Evolutionary conservation across 2,113 vertebrate genomes (phyloP).

Genomic region (Phrynocephalus versicolor): DNA sequence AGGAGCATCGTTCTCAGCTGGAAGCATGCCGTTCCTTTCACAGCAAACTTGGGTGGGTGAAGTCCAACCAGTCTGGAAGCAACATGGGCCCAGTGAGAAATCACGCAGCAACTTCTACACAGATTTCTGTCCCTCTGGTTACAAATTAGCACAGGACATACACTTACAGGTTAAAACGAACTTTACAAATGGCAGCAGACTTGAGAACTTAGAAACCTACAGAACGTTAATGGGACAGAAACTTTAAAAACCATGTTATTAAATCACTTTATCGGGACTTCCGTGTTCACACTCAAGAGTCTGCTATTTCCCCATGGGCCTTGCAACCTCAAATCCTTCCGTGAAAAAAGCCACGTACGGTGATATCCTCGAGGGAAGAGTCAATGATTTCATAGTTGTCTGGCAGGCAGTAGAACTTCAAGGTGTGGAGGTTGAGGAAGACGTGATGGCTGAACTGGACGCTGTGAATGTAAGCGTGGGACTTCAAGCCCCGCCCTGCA

Average conservation of each 20-base stretch:
- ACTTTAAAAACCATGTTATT: too few relatives aligned
- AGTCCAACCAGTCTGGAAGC: too few relatives aligned
- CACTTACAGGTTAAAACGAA: neutral
- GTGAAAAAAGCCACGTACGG: constrained; percentile 69
- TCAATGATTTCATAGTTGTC: constrained; percentile 99
- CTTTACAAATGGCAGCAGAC: too few relatives aligned
- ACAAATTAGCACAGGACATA: neutral
- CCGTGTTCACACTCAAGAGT: neutral
- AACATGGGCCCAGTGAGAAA: neutral
- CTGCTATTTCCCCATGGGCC: neutral
- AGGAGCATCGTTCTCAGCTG: neutral
- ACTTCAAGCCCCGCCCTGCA: constrained; percentile 92
- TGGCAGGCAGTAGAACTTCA: constrained; percentile 97
- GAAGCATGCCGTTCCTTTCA: neutral
- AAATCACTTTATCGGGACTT: too few relatives aligned
- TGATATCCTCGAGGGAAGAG: constrained; percentile 95
- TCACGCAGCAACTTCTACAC: neutral
- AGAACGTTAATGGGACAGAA: neutral
- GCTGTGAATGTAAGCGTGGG: constrained; percentile 96
- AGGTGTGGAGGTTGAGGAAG: constrained; percentile 95
- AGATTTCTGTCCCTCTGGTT: neutral
- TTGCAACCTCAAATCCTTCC: neutral
- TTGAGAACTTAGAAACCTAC: neutral
- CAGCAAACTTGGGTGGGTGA: neutral
- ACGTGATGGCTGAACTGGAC: constrained; percentile 97